Evolutionary conservation across 2,888 invertebrate genomes (phyloP), one percentile per base, ranked within the genome.

Genomic region (Spodoptera littoralis): DNA sequence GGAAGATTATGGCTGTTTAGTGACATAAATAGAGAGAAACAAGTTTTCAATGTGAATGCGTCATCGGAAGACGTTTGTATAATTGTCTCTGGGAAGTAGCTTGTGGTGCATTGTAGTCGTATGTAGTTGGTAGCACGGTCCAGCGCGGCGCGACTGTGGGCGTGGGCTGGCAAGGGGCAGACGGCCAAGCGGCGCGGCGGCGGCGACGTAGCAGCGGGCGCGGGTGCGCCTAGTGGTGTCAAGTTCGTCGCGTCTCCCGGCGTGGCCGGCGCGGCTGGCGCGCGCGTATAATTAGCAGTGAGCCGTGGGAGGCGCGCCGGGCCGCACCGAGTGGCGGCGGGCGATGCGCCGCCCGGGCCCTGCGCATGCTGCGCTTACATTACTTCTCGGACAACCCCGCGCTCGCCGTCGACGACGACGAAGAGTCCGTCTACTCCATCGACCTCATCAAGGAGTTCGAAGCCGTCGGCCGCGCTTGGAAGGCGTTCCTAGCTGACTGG

Each of bases 361-460:
- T 94, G 95, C 92, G 94, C 92, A 97, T 97, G 97, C 96, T 97
- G 96, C 97, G 97, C 90, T 95, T 98, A 95, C 97, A 97, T 90
- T 97, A 97, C 91, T 98, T 96, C 92, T 97, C 97, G 88, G 97
- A 97, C 95, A 96, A 96, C 93, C 96, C 96, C 90, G 95, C 96
- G 90, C 95, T 97, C 95, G 89, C 95, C 96, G 91, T 93, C 92
- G 91, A 95, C 94, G 94, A 95, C 88, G 95, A 91, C 84, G 94
- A 95, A 84, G 94, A 94, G 77, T 92, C 95, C 77, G 97, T 97
- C 84, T 97, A 97, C 93, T 96, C 97, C 77, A 95, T 97, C 90
- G 97, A 97, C 89, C 96, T 97, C 90, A 98, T 98, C 94, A 97
- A 97, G 95, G 98, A 98, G 93, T 98, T 98, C 92, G 98, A 97